Evolutionary conservation across 1,140 invertebrate genomes (phyloP).

Genomic region (Mya arenaria): DNA sequence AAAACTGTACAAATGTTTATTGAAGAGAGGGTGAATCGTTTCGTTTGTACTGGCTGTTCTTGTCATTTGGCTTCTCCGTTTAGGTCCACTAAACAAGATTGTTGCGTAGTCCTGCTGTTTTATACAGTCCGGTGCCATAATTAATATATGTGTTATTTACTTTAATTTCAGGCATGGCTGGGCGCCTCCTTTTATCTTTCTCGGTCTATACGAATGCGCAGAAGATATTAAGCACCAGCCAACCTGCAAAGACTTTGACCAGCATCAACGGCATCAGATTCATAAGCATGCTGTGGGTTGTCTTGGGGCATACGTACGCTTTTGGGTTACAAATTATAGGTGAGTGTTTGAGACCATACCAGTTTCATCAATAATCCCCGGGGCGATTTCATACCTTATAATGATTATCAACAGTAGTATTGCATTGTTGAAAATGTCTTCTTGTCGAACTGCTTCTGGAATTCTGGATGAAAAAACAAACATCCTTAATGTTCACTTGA

Average conservation of each 20-base stretch:
- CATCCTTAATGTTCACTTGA: too few species aligned
- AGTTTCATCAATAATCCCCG: too few species aligned
- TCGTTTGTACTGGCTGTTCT: background rate
- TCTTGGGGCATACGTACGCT: conserved; percentile 91
- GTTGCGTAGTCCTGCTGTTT: background rate
- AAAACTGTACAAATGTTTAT: too few species aligned
- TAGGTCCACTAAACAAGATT: background rate
- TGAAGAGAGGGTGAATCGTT: too few species aligned
- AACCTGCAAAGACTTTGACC: conserved; percentile 59
- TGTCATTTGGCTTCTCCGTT: background rate
- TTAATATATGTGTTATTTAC: conserved; percentile 16
- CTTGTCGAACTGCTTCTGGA: too few species aligned
- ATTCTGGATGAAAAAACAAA: too few species aligned
- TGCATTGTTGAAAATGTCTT: too few species aligned
- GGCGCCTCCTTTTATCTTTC: conserved; percentile 63
- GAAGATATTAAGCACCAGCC: conserved; percentile 67
- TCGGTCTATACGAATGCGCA: conserved; percentile 69
- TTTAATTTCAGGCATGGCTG: conserved; percentile 62
- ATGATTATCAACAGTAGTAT: too few species aligned
- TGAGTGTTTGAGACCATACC: too few species aligned
- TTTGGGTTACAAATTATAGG: too few species aligned
- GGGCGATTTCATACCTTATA: too few species aligned
- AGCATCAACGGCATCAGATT: conserved; percentile 81
- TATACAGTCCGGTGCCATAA: background rate
- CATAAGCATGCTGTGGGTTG: conserved; percentile 95